Conservation (phyloP, 2,113 vertebrate genomes). For the Lampris megalopsis region DNA sequence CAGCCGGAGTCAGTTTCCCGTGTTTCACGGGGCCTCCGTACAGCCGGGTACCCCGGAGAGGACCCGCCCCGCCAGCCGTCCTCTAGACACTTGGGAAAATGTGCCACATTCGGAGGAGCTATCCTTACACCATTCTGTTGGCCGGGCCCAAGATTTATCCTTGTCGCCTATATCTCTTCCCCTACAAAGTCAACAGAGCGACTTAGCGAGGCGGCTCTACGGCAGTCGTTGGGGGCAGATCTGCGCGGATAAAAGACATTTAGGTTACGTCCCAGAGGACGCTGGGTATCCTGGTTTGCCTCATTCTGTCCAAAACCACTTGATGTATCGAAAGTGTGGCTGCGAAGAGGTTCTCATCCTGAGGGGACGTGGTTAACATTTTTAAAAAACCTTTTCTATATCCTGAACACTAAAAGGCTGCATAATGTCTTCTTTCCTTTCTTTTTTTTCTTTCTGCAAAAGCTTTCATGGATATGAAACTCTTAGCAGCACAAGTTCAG, state of each 20-base stretch:
- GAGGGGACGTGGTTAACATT: constrained; percentile 3
- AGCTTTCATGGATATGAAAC: constrained; percentile 14
- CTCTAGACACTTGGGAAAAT: constrained; percentile 38
- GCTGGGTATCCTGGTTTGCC: constrained; percentile 45
- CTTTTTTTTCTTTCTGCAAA: neutral
- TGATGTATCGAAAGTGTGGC: constrained; percentile 41
- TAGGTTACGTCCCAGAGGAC: constrained; percentile 68
- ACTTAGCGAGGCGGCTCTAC: constrained; percentile 38
- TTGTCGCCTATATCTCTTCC: constrained; percentile 1
- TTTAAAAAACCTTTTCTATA: constrained; percentile 27
- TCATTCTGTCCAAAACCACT: constrained; percentile 45
- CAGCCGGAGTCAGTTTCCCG: neutral
- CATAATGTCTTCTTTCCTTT: constrained; percentile 24
- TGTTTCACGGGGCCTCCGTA: neutral
- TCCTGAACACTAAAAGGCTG: constrained; percentile 31
- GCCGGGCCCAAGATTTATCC: constrained; percentile 12
- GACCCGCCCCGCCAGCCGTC: constrained; percentile 13
- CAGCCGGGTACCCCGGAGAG: constrained; percentile 13
- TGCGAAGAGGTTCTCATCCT: constrained; percentile 30
- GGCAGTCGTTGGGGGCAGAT: constrained; percentile 33
- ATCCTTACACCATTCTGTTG: constrained; percentile 15
- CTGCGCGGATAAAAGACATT: constrained; percentile 63
- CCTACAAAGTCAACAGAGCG: constrained; percentile 48
- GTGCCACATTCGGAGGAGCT: neutral
- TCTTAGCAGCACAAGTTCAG: constrained; percentile 8